Evolutionary conservation across 2,888 invertebrate species (phyloP).

Genomic region (Drosophila maculinotata): DNA sequence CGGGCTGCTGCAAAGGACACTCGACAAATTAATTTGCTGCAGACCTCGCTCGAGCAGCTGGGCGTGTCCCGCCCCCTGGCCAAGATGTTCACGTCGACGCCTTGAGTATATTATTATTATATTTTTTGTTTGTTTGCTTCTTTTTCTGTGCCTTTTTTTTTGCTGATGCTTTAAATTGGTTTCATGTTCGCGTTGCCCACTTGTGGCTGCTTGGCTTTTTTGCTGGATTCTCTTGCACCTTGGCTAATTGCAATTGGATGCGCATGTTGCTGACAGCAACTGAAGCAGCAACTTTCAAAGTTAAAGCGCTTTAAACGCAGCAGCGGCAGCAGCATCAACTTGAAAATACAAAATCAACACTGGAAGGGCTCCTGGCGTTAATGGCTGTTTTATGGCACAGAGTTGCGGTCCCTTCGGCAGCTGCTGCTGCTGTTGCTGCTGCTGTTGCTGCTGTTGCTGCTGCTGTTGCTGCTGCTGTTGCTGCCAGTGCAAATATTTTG

Average conservation of each 20-base stretch:
- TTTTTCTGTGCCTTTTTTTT: conserved; percentile 6
- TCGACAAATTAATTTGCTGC: conserved; percentile 80
- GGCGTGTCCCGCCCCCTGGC: conserved; percentile 65
- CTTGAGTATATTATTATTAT: conserved; percentile 43
- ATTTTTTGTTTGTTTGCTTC: conserved; percentile 37
- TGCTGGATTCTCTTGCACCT: conserved; percentile 78
- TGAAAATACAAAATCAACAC: conserved; percentile 3
- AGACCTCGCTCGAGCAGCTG: conserved; percentile 70
- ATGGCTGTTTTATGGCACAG: conserved; percentile 81
- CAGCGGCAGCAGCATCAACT: conserved; percentile 13
- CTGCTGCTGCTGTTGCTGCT: conserved; percentile 37
- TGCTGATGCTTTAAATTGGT: conserved; percentile 62
- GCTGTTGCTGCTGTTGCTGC: too few species aligned
- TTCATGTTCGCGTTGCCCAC: conserved; percentile 64
- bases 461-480: conserved; percentile 57
- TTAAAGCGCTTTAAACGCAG: conserved; percentile 66
- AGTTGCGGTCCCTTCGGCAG: conserved; percentile 61
- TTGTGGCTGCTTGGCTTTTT: conserved; percentile 34
- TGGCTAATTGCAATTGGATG: conserved; percentile 83
- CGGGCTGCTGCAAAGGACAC: conserved; percentile 61
- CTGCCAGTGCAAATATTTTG: conserved; percentile 68
- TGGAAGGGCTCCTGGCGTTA: conserved; percentile 73
- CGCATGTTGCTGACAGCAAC: conserved; percentile 83
- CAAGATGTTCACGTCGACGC: conserved; percentile 34
- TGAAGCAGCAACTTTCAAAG: conserved; percentile 25